A percentile compares a stretch with the other conserved stretches of the same genome.
Evolutionary conservation across 30 jellyfish, hydroid and myxozoan genomes (phyloP).

Genomic region (Aurelia sp.): DNA sequence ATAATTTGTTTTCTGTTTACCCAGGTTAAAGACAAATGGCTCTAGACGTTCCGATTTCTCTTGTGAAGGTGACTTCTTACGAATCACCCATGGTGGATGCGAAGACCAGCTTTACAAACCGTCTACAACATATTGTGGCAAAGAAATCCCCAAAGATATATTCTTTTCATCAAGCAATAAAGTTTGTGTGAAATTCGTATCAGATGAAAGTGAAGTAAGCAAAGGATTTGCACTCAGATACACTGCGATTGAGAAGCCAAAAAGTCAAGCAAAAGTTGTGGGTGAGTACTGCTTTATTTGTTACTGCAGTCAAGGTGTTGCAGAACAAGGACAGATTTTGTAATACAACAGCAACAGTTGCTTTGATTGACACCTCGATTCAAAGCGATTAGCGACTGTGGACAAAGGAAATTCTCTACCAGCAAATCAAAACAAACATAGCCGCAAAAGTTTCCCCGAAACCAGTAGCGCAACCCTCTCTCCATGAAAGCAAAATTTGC

Average conservation of each 20-base stretch:
- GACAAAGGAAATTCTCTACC: too few species aligned
- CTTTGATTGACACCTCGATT: too few species aligned
- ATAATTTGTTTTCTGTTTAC: neutral
- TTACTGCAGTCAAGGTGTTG: too few species aligned
- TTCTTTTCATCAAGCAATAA: constrained; percentile 71
- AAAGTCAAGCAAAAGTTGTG: constrained; percentile 13
- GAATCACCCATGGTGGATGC: constrained; percentile 87
- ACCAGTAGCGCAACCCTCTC: too few species aligned
- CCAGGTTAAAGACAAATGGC: constrained; percentile 43
- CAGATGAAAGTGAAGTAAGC: constrained; percentile 60
- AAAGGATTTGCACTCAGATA: constrained; percentile 78
- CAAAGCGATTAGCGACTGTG: too few species aligned
- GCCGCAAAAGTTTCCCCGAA: too few species aligned
- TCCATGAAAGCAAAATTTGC: too few species aligned
- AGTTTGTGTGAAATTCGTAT: constrained; percentile 79
- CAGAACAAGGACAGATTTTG: too few species aligned
- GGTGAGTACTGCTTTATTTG: constrained; percentile 36
- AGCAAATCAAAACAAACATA: too few species aligned
- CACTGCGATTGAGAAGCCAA: constrained; percentile 20
- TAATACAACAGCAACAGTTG: too few species aligned
- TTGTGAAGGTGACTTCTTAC: constrained; percentile 82
- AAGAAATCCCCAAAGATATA: constrained; percentile 45
- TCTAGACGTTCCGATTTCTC: constrained; percentile 5
- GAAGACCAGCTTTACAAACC: constrained; percentile 29
- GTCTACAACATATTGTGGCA: constrained; percentile 69